Evolutionary conservation across 2,113 vertebrate genomes (phyloP), one percentile per base, ranked within the genome.

Genomic region (Nesoenas mayeri): DNA sequence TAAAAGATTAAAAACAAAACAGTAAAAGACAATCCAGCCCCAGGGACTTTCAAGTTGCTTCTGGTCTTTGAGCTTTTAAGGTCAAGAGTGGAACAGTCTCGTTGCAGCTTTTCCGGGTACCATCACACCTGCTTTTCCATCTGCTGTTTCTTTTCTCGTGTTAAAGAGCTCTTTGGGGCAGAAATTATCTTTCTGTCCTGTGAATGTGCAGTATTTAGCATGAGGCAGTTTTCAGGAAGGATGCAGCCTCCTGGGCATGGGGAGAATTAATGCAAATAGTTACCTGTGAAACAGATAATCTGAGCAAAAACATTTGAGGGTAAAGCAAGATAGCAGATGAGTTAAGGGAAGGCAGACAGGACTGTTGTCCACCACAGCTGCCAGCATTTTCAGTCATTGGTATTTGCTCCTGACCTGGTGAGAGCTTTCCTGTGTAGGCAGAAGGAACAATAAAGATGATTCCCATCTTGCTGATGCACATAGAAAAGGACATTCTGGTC

Each of bases 51-150:
- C 5, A 5, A 71, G 61, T 51, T 74, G 8, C 19, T 90, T 81
- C 79, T 81, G 40, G 26, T 80, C 60, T 90, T 82, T 17, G 19
- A 78, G 56, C 38, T 65, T 80, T 58, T 75, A 77, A 89, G 57
- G 85, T 78, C 10, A 4, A 64, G 38, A 85, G 12, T 29, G 38
- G 77, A 51, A 91, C 48, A 36, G 53, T 79, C 57, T 61, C 1
- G 0, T 24, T 42, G 26, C 1, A 0, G 28, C 28, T 60, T 78
- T 95, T 56, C 47, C 0, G 0, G 61, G 22, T 29, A 78, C 7
- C 48, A 60, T 62, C 48, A 57, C 51, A 91, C 65, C 69, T 92
- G 83, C 38, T 86, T 62, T 73, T 90, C 75, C 57, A 31, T 29
- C 29, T 60, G 36, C 12, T 80, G 11, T 60, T 94, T 93, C 60